phyloP scores from a whole-genome alignment of 2,113 vertebrate genomes.

The Lathamus discolor region DNA sequence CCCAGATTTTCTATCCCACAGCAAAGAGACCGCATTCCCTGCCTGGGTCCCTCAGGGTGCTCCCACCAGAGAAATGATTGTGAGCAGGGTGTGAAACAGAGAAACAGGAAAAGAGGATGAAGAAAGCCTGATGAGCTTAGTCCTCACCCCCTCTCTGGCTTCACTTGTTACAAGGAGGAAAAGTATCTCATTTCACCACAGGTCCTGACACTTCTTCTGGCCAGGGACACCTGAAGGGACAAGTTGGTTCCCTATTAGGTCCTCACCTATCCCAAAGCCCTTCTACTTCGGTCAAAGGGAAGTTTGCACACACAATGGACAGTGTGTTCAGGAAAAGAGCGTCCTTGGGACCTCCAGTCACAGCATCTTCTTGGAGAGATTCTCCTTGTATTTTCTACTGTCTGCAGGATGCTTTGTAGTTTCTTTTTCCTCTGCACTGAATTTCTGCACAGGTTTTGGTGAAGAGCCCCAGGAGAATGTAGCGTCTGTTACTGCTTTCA shows the following conservation, averaged over 20 bases:
- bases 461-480: not conserved
- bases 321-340: not conserved
- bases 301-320: fast-evolving
- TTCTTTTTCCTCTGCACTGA: not conserved
- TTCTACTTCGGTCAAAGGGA: not conserved
- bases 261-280: not conserved
- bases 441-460: not conserved
- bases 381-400: fast-evolving
- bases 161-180: not conserved
- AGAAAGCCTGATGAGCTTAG: not conserved
- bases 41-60: not conserved
- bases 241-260: not conserved
- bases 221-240: not conserved
- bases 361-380: not conserved
- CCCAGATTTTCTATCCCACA: not conserved
- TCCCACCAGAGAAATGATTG: not conserved
- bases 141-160: not conserved
- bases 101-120: not conserved
- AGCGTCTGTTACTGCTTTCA: not conserved
- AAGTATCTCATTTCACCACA: not conserved
- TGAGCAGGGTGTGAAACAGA: not conserved
- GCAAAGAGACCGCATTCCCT: not conserved
- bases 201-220: not conserved
- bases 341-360: not conserved
- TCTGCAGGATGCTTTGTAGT: fast-evolving